Conservation (phyloP, 2,888 invertebrate species). For the Pyrochroa serraticornis region DNA sequence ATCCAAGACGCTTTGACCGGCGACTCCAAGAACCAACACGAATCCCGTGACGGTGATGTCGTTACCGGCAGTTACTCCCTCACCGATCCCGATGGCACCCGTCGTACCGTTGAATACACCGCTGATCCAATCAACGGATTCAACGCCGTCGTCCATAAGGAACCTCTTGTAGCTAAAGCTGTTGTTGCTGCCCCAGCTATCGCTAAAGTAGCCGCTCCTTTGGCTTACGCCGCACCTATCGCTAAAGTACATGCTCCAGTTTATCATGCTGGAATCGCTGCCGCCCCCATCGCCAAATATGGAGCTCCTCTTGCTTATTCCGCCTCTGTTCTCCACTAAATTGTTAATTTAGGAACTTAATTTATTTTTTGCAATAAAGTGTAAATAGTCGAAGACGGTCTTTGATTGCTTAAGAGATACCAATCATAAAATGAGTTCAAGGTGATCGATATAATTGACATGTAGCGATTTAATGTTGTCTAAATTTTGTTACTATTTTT, state of each 20-base stretch:
- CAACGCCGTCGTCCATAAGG: slow-evolving; percentile 68
- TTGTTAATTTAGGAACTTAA: slow-evolving; percentile 1
- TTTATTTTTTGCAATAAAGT: slow-evolving; percentile 5
- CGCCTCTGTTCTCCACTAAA: slow-evolving; percentile 34
- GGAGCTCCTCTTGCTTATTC: slow-evolving; percentile 44
- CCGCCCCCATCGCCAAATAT: slow-evolving; percentile 44
- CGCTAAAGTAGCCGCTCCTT: slow-evolving; percentile 44
- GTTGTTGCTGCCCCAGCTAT: slow-evolving; percentile 14
- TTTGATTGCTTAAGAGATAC: no score
- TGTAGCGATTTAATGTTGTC: no score
- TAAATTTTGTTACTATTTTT: no score
- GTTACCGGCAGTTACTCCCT: slow-evolving; percentile 47
- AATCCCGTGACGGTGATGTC: slow-evolving; percentile 68
- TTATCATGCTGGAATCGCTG: slow-evolving; percentile 31
- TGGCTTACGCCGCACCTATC: slow-evolving; percentile 34
- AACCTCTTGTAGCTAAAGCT: slow-evolving; percentile 49
- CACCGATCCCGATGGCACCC: no score
- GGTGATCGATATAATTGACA: no score
- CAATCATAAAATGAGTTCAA: no score
- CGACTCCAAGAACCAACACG: slow-evolving; percentile 66
- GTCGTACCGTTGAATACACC: no score
- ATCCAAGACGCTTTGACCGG: slow-evolving; percentile 65
- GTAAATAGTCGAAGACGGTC: neutral
- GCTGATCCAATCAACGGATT: slow-evolving; percentile 46
- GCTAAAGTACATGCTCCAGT: neutral